A percentile compares a stretch with the other conserved stretches of the same genome.
Evolutionary conservation across 2,797 vertebrate species (phyloP).

Genomic region (Emydoidea blandingii): DNA sequence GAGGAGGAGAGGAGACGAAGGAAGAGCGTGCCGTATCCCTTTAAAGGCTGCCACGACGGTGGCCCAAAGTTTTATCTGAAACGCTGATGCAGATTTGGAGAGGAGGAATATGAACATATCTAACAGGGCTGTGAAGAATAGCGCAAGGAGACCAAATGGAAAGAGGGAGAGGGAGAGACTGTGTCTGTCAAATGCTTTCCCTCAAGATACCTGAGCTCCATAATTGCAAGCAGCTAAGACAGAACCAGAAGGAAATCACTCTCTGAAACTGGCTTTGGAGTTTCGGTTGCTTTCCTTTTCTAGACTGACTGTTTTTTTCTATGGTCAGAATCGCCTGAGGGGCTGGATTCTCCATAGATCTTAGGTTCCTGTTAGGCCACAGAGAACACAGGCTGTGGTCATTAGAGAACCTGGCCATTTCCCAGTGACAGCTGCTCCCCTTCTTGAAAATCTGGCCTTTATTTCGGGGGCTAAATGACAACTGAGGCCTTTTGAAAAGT

Average conservation of each 20-base stretch:
- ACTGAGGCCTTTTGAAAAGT: not conserved
- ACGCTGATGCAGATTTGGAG: constrained; percentile 52
- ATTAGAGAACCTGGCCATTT: not conserved
- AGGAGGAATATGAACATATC: constrained; percentile 25
- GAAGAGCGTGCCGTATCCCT: not conserved
- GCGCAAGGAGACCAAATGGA: not conserved
- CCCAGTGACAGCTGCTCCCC: not conserved
- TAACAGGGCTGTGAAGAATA: not conserved
- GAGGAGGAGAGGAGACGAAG: constrained; percentile 50
- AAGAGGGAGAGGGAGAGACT: not conserved
- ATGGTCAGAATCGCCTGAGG: not conserved
- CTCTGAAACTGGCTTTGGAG: constrained; percentile 1
- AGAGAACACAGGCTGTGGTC: not conserved
- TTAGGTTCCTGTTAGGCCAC: fast-evolving
- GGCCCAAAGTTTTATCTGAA: constrained; percentile 56
- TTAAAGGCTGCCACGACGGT: constrained; percentile 4
- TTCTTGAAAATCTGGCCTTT: not conserved
- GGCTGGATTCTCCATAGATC: not conserved
- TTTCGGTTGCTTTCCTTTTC: constrained; percentile 12
- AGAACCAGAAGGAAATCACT: not conserved
- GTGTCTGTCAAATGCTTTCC: not conserved
- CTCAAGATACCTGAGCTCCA: not conserved
- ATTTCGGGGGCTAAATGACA: not conserved
- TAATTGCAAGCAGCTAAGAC: constrained; percentile 41
- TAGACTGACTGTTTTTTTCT: not conserved